A percentile compares a stretch with the other conserved stretches of the same genome.
phyloP scores from a whole-genome alignment of 2,888 invertebrate genomes.

The Ormia ochracea region DNA sequence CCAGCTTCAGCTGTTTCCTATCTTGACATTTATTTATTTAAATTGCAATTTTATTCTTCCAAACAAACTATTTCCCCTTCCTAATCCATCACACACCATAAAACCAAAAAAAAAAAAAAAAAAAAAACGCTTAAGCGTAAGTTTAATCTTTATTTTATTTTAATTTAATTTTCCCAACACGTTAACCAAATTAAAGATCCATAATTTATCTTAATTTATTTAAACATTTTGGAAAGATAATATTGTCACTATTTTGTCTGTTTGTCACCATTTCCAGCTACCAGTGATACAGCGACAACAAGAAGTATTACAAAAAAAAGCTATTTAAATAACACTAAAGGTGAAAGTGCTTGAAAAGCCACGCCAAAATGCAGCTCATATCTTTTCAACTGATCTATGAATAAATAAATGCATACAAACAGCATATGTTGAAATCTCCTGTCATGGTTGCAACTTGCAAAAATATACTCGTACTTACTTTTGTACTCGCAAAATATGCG shows the following conservation, averaged over 20 bases:
- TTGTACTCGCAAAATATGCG: constrained; percentile 34
- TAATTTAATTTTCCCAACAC: constrained; percentile 53
- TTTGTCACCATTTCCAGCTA: constrained; percentile 53
- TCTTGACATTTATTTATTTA: constrained; percentile 45
- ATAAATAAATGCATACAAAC: constrained; percentile 10
- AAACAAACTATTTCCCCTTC: constrained; percentile 39
- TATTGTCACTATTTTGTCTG: constrained; percentile 53
- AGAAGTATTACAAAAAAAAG: constrained; percentile 13
- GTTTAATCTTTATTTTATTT: constrained; percentile 38
- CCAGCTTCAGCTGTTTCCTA: constrained; percentile 23
- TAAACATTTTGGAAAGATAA: constrained; percentile 48
- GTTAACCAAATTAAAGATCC: constrained; percentile 58
- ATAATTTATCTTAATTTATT: constrained; percentile 60
- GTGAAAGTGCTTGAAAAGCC: constrained; percentile 59
- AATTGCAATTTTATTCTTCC: constrained; percentile 12
- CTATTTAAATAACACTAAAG: constrained; percentile 42
- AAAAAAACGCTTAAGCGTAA: neutral
- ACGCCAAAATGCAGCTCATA: constrained; percentile 58
- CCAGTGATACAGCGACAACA: constrained; percentile 3
- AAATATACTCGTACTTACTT: too few species aligned
- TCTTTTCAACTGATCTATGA: constrained; percentile 58
- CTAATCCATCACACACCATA: constrained; percentile 37
- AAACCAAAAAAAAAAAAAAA: neutral
- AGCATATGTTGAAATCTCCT: neutral
- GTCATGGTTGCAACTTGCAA: neutral